These are phyloP conservation scores for Eupithecia vulgata DNA, from an alignment of 2,888 invertebrate species.

Conservation along the genomic window DNA sequence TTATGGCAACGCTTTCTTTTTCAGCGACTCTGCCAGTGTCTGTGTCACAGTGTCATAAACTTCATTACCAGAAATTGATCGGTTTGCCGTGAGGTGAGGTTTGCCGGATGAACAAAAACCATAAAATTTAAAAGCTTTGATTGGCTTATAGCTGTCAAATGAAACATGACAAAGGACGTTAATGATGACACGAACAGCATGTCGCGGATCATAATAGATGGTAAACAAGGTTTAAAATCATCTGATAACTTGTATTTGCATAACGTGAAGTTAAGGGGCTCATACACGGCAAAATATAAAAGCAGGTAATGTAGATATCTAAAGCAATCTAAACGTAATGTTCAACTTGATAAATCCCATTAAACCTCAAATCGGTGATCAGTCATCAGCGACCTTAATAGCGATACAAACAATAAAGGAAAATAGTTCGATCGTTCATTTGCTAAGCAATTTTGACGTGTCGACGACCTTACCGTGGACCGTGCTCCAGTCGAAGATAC, in stretches of 20 bases:
- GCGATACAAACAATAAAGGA: slow-evolving; percentile 69
- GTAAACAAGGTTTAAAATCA: neutral
- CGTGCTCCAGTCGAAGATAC: slow-evolving; percentile 17
- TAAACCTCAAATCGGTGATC: slow-evolving; percentile 19
- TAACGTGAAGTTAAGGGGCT: neutral
- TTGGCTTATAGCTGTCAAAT: neutral
- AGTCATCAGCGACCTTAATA: slow-evolving; percentile 50
- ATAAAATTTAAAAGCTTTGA: too few relatives aligned
- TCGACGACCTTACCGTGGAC: slow-evolving; percentile 53
- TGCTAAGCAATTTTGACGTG: slow-evolving; percentile 62
- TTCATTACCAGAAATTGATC: too few relatives aligned
- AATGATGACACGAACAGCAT: neutral
- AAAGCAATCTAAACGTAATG: neutral
- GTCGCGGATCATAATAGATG: neutral
- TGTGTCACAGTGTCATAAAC: too few relatives aligned
- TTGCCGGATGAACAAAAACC: too few relatives aligned
- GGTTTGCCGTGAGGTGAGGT: too few relatives aligned
- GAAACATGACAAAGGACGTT: neutral
- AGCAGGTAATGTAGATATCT: neutral
- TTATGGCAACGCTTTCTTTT: too few relatives aligned
- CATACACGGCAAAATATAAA: slow-evolving; percentile 1
- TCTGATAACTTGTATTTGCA: neutral
- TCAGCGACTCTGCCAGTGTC: too few relatives aligned
- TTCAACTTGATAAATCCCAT: slow-evolving; percentile 11
- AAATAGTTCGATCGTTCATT: slow-evolving; percentile 62